Percentiles rank a stretch among this genome's conserved stretches.
phyloP scores from a whole-genome alignment of 2,113 vertebrate species.

The Dascyllus trimaculatus region DNA sequence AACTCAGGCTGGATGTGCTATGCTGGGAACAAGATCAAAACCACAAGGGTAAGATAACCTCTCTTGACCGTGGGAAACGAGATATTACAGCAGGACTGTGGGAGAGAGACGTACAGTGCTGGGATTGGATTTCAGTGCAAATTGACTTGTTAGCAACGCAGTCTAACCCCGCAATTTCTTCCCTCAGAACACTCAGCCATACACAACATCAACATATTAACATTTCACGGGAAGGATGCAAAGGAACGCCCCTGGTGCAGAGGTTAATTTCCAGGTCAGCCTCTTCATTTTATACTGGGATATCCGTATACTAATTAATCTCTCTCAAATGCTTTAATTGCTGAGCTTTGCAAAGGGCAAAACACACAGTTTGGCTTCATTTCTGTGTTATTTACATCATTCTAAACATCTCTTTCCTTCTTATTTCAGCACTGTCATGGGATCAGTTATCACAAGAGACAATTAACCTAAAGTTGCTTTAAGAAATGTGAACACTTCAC shows the following conservation, averaged over 20 bases:
- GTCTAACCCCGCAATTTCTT: constrained; percentile 38
- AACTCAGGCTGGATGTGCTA: constrained; percentile 91
- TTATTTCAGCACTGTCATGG: constrained; percentile 68
- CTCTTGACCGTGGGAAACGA: constrained; percentile 53
- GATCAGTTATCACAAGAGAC: constrained; percentile 73
- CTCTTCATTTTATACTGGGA: constrained; percentile 32
- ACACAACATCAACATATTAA: constrained; percentile 82
- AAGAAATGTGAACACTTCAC: constrained; percentile 69
- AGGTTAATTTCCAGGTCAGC: constrained; percentile 74
- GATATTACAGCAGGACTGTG: constrained; percentile 31
- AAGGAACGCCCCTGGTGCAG: constrained; percentile 43
- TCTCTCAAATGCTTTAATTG: constrained; percentile 9
- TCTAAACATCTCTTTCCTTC: constrained; percentile 22
- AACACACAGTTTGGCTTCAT: not conserved
- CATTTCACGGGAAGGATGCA: constrained; percentile 31
- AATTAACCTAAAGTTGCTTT: constrained; percentile 70
- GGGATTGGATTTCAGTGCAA: constrained; percentile 32
- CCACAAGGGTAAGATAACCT: constrained; percentile 86
- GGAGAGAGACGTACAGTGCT: constrained; percentile 24
- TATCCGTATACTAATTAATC: too few relatives aligned
- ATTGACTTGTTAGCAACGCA: constrained; percentile 26
- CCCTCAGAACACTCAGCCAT: constrained; percentile 84
- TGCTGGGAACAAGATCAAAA: constrained; percentile 88
- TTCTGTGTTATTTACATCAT: constrained; percentile 16
- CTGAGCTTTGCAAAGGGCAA: constrained; percentile 19